Evolutionary conservation across 2,888 invertebrate species (phyloP), one percentile per base, ranked within the genome.

Genomic region (Disparrhopalites patrizii): DNA sequence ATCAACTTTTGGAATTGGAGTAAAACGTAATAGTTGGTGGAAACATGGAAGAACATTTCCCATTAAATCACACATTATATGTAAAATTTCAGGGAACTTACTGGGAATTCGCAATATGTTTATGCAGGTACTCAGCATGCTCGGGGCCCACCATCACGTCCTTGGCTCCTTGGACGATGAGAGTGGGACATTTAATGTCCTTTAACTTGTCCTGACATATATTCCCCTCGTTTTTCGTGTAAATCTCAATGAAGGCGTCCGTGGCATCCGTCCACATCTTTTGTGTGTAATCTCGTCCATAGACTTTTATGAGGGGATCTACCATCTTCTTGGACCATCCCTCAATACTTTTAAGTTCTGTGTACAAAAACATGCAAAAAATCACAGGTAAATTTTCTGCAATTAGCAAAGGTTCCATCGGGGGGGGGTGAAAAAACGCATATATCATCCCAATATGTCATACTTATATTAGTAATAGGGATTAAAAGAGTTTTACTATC

Each of bases 81-180:
- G 20, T 18, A 13, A 13, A 43, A 3, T 18, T 18, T 3, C 5
- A 13, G 43, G 43, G 43, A 7, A 51, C 78, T 78, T 80, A 91
- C 91, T 82, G 85, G 20, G 89, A 84, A 36, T 83, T 81, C 66
- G 80, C 79, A 60, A 93, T 89, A 75, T 88, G 82, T 15, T 85
- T 81, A 58, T 84, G 82, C 23, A 94, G 80, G 80, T 87, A 88
- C 1, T 85, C 82, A 0, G 88, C 84, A 81, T 94, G 94, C 68
- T 87, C 86, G 23, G 81, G 77, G 1, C 87, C 85, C 1, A 94
- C 86, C 80, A 93, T 81, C 0, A 87, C 85, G 80, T 95, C 94
- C 77, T 90, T 89, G 71, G 85, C 84, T 0, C 94, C 94, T 77
- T 93, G 91, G 51, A 95, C 77, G 72, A 95, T 87, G 23, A 91